Conservation (phyloP, 2,113 vertebrate species). For the Laticauda colubrina region DNA sequence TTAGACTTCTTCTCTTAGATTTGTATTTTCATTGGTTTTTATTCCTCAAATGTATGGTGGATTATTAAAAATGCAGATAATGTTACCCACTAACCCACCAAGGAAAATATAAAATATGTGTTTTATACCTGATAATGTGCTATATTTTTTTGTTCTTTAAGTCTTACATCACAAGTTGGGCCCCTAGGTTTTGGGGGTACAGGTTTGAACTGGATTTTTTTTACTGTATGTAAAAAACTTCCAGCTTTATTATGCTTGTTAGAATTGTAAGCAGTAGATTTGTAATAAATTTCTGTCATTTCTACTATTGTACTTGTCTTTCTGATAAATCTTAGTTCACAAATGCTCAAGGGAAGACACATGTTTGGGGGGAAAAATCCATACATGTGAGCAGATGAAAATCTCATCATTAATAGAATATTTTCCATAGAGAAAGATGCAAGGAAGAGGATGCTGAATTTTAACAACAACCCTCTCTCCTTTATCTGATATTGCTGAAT, state of each 20-base stretch:
- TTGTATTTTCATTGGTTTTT: neutral
- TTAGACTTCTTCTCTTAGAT: neutral
- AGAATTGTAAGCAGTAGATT: neutral
- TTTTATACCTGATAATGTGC: neutral
- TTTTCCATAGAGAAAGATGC: neutral
- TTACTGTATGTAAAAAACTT: neutral
- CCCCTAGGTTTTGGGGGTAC: neutral
- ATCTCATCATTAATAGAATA: neutral
- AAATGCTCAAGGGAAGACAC: neutral
- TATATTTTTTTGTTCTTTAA: neutral
- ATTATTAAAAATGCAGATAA: neutral
- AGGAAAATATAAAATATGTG: neutral
- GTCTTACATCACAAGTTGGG: neutral
- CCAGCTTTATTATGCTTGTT: neutral
- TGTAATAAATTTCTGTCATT: neutral
- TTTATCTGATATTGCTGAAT: constrained; percentile 3
- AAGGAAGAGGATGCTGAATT: neutral
- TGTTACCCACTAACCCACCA: neutral
- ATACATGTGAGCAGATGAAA: neutral
- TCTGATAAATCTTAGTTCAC: neutral
- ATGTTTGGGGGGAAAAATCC: too few relatives aligned
- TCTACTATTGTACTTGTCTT: neutral
- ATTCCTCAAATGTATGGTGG: neutral
- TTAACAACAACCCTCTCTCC: neutral
- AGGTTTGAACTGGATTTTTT: neutral